Conservation (phyloP, 1,140 invertebrate species). For the Drosophila nigrodunni region DNA sequence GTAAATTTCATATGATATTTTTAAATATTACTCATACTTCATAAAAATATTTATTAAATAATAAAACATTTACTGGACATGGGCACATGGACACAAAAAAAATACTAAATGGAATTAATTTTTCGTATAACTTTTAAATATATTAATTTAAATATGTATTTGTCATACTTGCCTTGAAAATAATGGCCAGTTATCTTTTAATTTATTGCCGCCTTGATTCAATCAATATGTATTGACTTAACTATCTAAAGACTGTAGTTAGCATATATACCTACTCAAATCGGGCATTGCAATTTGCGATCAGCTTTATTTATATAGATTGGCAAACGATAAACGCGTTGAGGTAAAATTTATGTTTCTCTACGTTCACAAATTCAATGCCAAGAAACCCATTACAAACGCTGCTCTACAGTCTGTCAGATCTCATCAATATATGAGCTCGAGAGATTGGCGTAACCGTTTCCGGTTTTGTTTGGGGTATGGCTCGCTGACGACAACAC, state of each 20-base stretch:
- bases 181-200: too few species aligned
- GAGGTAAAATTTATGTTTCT: constrained; percentile 37
- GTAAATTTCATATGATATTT: too few species aligned
- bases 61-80: too few species aligned
- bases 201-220: too few species aligned
- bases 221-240: too few species aligned
- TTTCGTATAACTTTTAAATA: too few species aligned
- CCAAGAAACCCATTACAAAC: constrained; percentile 77
- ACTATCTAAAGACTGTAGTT: neutral
- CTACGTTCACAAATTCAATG: constrained; percentile 57
- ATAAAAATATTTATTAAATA: too few species aligned
- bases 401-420: constrained; percentile 65
- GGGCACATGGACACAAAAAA: too few species aligned
- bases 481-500: constrained; percentile 36
- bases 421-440: constrained; percentile 74
- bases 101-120: too few species aligned
- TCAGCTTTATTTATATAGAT: constrained; percentile 34
- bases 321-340: constrained; percentile 33
- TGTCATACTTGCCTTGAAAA: too few species aligned
- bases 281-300: constrained; percentile 2
- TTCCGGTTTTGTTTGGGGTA: constrained; percentile 62
- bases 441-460: constrained; percentile 71
- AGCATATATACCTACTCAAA: constrained; percentile 21
- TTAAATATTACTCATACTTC: too few species aligned
- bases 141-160: too few species aligned